Evolutionary conservation across 1,140 invertebrate genomes (phyloP).

Genomic region (Leptinotarsa defecta): DNA sequence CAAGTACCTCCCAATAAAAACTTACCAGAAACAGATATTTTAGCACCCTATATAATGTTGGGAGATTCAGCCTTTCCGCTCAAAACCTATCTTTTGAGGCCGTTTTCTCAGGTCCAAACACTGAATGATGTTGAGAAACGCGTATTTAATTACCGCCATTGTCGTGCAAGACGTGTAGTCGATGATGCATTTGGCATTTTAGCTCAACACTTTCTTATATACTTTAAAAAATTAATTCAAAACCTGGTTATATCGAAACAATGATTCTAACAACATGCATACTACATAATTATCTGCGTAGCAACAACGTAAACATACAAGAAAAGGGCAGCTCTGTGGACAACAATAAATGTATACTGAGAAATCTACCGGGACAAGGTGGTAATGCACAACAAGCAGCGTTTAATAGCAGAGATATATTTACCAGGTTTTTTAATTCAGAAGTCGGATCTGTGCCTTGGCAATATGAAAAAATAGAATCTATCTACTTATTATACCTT

Average conservation of each 20-base stretch:
- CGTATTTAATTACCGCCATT: slow-evolving; percentile 54
- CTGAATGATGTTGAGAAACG: slow-evolving; percentile 37
- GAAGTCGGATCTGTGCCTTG: background rate
- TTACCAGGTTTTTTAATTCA: background rate
- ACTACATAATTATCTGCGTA: too few species aligned
- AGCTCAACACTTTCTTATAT: too few species aligned
- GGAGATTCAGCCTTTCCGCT: slow-evolving; percentile 41
- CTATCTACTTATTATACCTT: background rate
- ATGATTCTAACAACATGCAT: too few species aligned
- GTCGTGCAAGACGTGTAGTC: slow-evolving; percentile 39
- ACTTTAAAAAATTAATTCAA: too few species aligned
- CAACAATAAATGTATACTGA: background rate
- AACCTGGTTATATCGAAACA: too few species aligned
- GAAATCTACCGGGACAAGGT: background rate
- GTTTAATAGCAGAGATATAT: background rate
- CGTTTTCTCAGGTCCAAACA: slow-evolving; percentile 29
- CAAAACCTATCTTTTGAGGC: slow-evolving; percentile 33
- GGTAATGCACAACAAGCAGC: slow-evolving; percentile 1
- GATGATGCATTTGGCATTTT: too few species aligned
- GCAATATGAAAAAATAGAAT: slow-evolving; percentile 14
- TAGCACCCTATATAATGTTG: slow-evolving; percentile 34
- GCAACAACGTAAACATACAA: too few species aligned
- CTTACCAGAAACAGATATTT: slow-evolving; percentile 44
- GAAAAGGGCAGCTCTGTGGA: too few species aligned
- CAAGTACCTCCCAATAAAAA: slow-evolving; percentile 27